Percentiles rank a stretch among this genome's conserved stretches.
Conservation (phyloP, 2,888 invertebrate species). For the Adineta ricciae region DNA sequence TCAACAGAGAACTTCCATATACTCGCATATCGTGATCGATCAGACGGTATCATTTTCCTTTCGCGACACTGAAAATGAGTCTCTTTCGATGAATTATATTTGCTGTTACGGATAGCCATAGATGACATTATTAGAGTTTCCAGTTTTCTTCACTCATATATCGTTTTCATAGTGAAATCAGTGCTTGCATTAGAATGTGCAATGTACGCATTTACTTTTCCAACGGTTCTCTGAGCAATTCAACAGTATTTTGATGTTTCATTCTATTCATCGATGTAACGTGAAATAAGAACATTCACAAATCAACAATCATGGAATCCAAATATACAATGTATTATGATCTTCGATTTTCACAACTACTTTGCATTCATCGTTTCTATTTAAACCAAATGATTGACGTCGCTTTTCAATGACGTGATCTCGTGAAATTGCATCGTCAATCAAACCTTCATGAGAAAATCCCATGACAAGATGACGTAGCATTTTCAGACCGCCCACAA, state of each 20-base stretch:
- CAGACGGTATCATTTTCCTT: too few species aligned
- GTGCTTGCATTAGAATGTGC: too few species aligned
- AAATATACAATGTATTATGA: not conserved
- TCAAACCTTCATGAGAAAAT: not conserved
- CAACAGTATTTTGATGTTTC: not conserved
- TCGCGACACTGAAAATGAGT: too few species aligned
- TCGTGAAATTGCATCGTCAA: not conserved
- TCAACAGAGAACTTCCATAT: too few species aligned
- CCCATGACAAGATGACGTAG: not conserved
- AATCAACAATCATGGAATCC: not conserved
- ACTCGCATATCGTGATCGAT: too few species aligned
- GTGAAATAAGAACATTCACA: not conserved
- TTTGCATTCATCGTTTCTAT: not conserved
- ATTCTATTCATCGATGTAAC: not conserved
- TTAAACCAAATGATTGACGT: not conserved
- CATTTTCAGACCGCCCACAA: not conserved
- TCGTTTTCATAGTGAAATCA: too few species aligned
- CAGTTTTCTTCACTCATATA: too few species aligned
- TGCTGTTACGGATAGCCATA: too few species aligned
- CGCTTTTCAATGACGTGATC: not conserved
- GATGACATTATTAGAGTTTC: too few species aligned
- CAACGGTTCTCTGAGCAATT: not conserved
- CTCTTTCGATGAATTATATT: too few species aligned
- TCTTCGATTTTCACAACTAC: not conserved
- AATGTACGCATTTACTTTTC: too few species aligned